phyloP scores from a whole-genome alignment of 2,113 vertebrate species.

The Neofelis nebulosa region DNA sequence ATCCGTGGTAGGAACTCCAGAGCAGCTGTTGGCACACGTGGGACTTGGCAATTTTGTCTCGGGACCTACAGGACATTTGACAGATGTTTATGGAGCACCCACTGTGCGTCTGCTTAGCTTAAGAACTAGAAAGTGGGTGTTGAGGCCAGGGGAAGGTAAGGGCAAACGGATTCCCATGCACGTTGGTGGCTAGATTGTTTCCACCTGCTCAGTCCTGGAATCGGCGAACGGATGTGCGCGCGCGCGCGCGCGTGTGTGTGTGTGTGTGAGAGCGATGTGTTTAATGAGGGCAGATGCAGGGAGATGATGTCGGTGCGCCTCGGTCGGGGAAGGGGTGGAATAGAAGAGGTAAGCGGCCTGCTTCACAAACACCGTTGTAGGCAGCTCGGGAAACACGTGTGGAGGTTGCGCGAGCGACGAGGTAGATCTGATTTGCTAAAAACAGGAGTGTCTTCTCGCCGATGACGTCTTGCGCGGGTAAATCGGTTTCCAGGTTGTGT shows the following conservation, averaged over 20 bases:
- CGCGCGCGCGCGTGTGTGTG: accelerated
- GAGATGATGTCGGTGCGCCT: background rate
- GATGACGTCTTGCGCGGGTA: background rate
- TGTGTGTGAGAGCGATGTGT: background rate
- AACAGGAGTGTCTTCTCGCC: accelerated
- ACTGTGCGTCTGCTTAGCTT: background rate
- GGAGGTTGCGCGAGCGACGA: background rate
- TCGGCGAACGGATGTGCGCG: background rate
- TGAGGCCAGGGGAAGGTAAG: background rate
- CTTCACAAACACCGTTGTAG: accelerated
- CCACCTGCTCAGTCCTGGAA: background rate
- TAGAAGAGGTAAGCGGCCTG: accelerated
- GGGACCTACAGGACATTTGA: background rate
- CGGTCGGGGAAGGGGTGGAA: background rate
- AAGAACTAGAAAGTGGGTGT: background rate
- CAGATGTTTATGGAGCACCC: background rate
- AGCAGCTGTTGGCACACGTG: accelerated
- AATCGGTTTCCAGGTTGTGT: background rate
- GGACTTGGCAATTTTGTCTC: background rate
- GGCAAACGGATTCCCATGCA: accelerated
- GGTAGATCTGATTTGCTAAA: background rate
- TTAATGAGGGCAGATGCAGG: too few relatives aligned
- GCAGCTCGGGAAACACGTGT: accelerated
- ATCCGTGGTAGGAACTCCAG: background rate
- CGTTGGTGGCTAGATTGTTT: background rate